Conservation (phyloP, 2,888 invertebrate species). For the Encarsia formosa region DNA sequence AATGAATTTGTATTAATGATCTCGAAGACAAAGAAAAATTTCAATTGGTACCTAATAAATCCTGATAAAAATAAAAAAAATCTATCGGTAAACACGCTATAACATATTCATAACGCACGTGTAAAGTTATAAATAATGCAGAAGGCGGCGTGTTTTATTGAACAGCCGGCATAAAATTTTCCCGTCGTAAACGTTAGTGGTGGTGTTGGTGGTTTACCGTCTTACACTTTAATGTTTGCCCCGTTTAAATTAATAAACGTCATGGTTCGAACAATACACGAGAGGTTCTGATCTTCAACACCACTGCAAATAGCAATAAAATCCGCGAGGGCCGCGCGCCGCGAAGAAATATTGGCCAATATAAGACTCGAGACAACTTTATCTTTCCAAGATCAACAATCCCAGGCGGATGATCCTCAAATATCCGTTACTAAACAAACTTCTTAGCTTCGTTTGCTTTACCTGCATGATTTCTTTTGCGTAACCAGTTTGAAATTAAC, state of each 20-base stretch:
- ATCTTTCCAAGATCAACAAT: slow-evolving; percentile 21
- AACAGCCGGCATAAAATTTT: slow-evolving; percentile 1
- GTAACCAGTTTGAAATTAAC: too few relatives aligned
- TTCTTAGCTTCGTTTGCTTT: too few relatives aligned
- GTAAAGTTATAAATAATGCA: background rate
- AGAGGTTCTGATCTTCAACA: slow-evolving; percentile 8
- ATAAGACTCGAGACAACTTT: slow-evolving; percentile 12
- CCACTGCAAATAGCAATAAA: slow-evolving; percentile 24
- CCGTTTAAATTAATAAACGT: slow-evolving; percentile 24
- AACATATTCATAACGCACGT: too few relatives aligned
- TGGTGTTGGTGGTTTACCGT: background rate
- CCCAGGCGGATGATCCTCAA: background rate
- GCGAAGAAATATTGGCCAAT: slow-evolving; percentile 19
- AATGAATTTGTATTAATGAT: too few relatives aligned
- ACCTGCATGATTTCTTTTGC: too few relatives aligned
- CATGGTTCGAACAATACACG: slow-evolving; percentile 12
- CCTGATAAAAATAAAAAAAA: too few relatives aligned
- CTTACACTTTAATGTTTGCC: slow-evolving; percentile 10
- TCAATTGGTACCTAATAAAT: too few relatives aligned
- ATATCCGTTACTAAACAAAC: too few relatives aligned
- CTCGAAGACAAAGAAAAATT: too few relatives aligned
- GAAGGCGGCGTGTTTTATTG: background rate
- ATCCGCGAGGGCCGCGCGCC: slow-evolving; percentile 1
- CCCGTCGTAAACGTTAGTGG: slow-evolving; percentile 2
- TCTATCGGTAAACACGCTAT: too few relatives aligned